A percentile compares a stretch with the other conserved stretches of the same genome.
Evolutionary conservation across 2,797 vertebrate genomes (phyloP).

Genomic region (Heliangelus exortis): DNA sequence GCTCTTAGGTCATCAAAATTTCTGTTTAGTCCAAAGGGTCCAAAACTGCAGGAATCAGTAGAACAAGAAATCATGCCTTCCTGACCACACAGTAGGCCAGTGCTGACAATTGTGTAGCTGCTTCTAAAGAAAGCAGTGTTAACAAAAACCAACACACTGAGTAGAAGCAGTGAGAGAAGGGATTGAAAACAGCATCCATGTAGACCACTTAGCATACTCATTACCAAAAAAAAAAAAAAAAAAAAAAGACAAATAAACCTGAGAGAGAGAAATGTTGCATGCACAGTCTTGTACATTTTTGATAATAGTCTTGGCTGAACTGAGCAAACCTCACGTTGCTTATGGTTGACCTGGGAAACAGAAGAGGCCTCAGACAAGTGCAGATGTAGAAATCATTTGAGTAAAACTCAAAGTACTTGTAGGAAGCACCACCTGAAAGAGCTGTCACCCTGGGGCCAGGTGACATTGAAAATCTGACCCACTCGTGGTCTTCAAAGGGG

Average conservation of each 20-base stretch:
- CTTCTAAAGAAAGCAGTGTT: neutral
- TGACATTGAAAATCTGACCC: neutral
- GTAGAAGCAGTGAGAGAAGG: neutral
- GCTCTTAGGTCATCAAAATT: neutral
- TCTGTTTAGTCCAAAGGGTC: neutral
- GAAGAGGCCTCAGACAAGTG: neutral
- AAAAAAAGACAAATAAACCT: neutral
- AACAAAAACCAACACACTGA: neutral
- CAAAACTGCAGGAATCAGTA: neutral
- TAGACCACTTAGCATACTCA: neutral
- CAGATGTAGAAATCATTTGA: neutral
- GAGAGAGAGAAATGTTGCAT: neutral
- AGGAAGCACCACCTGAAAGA: neutral
- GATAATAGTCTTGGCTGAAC: neutral
- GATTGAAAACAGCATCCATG: neutral
- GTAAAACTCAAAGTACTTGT: neutral
- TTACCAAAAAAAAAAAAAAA: neutral
- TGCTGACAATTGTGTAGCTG: neutral
- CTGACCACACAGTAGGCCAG: neutral
- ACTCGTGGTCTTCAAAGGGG: neutral
- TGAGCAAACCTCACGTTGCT: neutral
- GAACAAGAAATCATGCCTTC: neutral
- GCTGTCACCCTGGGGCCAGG: neutral
- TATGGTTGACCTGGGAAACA: neutral
- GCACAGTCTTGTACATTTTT: neutral